Percentiles rank a stretch among this genome's conserved stretches.
Evolutionary conservation across 2,797 vertebrate genomes (phyloP).

Genomic region (Protonibea diacanthus): DNA sequence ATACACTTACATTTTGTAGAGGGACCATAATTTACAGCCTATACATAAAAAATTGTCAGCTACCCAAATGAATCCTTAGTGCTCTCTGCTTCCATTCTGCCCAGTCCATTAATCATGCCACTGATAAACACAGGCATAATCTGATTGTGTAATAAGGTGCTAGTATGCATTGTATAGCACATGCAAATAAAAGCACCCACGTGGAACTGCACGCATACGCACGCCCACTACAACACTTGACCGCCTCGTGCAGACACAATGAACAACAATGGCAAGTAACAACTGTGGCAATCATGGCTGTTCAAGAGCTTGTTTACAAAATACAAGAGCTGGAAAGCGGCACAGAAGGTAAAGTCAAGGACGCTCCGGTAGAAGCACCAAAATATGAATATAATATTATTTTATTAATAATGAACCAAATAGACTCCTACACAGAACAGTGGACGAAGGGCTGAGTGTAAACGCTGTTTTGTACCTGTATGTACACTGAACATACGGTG

Average conservation of each 20-base stretch:
- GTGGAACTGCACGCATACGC: constrained; percentile 1
- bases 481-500: not conserved
- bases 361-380: not conserved
- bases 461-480: not conserved
- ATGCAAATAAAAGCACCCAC: constrained; percentile 26
- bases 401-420: not conserved
- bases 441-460: not conserved
- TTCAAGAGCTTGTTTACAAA: constrained; percentile 29
- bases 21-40: constrained; percentile 72
- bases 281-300: not conserved
- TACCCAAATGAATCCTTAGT: constrained; percentile 79
- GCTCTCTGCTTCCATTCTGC: constrained; percentile 67
- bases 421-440: not conserved
- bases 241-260: constrained; percentile 11
- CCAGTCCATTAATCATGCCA: constrained; percentile 75
- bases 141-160: constrained; percentile 74
- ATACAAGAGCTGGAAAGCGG: not conserved
- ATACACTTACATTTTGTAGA: constrained; percentile 73
- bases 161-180: constrained; percentile 58
- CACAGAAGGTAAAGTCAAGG: constrained; percentile 39
- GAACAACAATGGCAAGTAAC: constrained; percentile 12
- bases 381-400: constrained; percentile 8
- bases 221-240: constrained; percentile 23
- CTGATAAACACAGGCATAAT: constrained; percentile 77
- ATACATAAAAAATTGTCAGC: constrained; percentile 77